These are phyloP conservation scores for Leptinotarsa defecta DNA, from an alignment of 1,140 invertebrate genomes.

Conservation along the genomic window DNA sequence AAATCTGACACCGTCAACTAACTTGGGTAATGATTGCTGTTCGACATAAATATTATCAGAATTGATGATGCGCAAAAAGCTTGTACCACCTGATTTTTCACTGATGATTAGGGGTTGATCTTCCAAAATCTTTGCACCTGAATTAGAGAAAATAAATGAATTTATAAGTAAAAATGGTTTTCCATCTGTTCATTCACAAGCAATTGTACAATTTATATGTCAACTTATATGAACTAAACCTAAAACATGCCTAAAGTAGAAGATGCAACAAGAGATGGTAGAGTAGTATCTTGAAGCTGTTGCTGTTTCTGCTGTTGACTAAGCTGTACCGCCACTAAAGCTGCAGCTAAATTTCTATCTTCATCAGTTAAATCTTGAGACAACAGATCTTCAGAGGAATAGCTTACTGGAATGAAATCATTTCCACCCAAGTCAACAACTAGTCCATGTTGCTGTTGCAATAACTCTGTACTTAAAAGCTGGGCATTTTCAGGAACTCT, in stretches of 20 bases:
- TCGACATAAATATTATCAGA: slow-evolving; percentile 50
- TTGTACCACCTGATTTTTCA: slow-evolving; percentile 44
- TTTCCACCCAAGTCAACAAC: slow-evolving; percentile 53
- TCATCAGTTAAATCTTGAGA: slow-evolving; percentile 59
- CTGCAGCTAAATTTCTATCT: slow-evolving; percentile 59
- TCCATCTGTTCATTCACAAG: too few relatives aligned
- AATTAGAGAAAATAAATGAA: not conserved
- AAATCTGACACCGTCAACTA: slow-evolving; percentile 40
- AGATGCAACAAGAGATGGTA: slow-evolving; percentile 40
- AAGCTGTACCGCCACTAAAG: slow-evolving; percentile 61
- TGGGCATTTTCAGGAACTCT: slow-evolving; percentile 50
- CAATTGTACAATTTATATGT: too few relatives aligned
- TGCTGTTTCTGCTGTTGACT: slow-evolving; percentile 60
- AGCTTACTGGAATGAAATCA: slow-evolving; percentile 55
- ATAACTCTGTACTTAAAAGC: slow-evolving; percentile 50
- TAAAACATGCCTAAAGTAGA: slow-evolving; percentile 11
- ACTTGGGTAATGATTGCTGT: slow-evolving; percentile 44
- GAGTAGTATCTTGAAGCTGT: slow-evolving; percentile 47
- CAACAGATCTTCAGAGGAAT: slow-evolving; percentile 52
- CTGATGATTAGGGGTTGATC: slow-evolving; percentile 47
- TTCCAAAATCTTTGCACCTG: slow-evolving; percentile 43
- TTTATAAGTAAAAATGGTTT: not conserved
- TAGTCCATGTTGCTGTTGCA: slow-evolving; percentile 52
- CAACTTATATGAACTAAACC: too few relatives aligned
- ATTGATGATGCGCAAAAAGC: slow-evolving; percentile 52